Conservation (phyloP, 2,888 invertebrate genomes). For the Apamea crenata region DNA sequence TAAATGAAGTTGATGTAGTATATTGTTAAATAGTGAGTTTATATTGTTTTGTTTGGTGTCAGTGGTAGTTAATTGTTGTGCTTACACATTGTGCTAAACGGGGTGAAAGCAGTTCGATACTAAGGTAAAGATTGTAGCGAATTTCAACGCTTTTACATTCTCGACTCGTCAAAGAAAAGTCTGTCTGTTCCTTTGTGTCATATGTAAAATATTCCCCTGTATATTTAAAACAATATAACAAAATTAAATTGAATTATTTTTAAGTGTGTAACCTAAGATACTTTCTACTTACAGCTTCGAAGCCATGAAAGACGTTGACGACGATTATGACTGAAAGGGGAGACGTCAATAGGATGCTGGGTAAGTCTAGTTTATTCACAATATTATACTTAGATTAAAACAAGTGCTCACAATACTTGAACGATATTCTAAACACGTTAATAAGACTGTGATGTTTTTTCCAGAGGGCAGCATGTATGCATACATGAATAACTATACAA, state of each 20-base stretch:
- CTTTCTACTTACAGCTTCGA: conserved; percentile 72
- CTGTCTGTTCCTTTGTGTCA: not conserved
- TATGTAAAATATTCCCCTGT: not conserved
- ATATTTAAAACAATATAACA: not conserved
- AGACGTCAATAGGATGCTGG: conserved; percentile 88
- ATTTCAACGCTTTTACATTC: conserved; percentile 25
- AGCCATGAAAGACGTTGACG: conserved; percentile 84
- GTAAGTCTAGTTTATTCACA: conserved; percentile 80
- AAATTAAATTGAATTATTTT: conserved; percentile 13
- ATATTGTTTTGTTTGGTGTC: conserved; percentile 77
- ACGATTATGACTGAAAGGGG: conserved; percentile 88
- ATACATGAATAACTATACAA: not conserved
- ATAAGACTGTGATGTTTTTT: conserved; percentile 24
- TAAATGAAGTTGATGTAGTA: conserved; percentile 67
- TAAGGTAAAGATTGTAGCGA: conserved; percentile 73
- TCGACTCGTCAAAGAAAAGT: not conserved
- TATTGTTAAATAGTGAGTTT: conserved; percentile 71
- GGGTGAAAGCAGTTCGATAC: conserved; percentile 73
- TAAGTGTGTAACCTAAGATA: conserved; percentile 13
- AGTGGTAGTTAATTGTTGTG: conserved; percentile 83
- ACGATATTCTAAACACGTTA: conserved; percentile 26
- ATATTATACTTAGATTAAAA: conserved; percentile 9
- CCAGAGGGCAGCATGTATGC: not conserved
- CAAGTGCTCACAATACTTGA: conserved; percentile 15
- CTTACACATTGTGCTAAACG: conserved; percentile 70